A percentile compares a stretch with the other conserved stretches of the same genome.
Evolutionary conservation across 2,888 invertebrate genomes (phyloP).

Genomic region (Mycalesis mineus): DNA sequence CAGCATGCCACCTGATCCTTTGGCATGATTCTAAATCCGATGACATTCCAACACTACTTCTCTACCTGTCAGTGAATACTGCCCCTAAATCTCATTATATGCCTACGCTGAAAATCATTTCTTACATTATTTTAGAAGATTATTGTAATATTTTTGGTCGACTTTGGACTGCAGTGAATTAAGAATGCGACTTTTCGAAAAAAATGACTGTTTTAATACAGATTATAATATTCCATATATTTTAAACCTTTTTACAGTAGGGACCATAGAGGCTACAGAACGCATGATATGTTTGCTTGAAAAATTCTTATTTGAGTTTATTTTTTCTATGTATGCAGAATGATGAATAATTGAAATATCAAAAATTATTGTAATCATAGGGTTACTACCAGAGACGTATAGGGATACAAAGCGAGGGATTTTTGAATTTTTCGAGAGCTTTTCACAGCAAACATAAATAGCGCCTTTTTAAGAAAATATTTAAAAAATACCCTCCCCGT

Average conservation of each 20-base stretch:
- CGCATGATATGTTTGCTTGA: slow-evolving; percentile 45
- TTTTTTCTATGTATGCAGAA: neutral
- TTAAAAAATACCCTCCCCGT: slow-evolving; percentile 42
- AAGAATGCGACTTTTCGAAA: neutral
- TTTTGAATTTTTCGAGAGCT: neutral
- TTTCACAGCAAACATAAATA: slow-evolving; percentile 44
- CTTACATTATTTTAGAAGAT: neutral
- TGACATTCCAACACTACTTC: neutral
- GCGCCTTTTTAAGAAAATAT: slow-evolving; percentile 40
- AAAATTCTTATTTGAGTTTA: neutral
- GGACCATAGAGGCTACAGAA: slow-evolving; percentile 65
- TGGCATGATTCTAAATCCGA: neutral
- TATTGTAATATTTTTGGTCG: neutral
- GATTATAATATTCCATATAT: slow-evolving; percentile 42
- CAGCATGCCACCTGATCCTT: neutral
- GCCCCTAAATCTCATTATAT: neutral
- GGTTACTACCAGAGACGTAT: no score
- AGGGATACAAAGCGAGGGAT: no score
- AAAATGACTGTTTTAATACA: slow-evolving; percentile 36
- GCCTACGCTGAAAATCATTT: neutral
- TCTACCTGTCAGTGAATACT: neutral
- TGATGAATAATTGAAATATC: no score
- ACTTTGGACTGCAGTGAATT: slow-evolving; percentile 2
- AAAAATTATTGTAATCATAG: no score
- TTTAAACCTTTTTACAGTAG: slow-evolving; percentile 58